Evolutionary conservation across 2,113 vertebrate species (phyloP).

Genomic region (Psophia crepitans): DNA sequence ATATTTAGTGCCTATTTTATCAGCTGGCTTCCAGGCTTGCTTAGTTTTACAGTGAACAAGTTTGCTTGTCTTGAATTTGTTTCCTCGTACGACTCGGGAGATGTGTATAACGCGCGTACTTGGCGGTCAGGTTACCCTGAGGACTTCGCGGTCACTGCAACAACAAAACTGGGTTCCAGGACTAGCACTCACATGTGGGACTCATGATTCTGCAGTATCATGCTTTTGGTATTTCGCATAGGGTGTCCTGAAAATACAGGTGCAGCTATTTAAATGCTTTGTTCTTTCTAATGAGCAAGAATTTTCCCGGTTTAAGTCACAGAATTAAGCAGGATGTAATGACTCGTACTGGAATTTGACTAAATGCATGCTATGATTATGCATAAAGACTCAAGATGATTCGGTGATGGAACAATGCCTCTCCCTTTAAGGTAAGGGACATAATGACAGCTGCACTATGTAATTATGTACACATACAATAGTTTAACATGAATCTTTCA

Average conservation of each 20-base stretch:
- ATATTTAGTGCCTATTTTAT: background rate
- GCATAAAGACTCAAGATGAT: background rate
- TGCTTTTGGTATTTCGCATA: background rate
- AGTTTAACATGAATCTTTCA: background rate
- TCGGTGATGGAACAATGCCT: constrained; percentile 22
- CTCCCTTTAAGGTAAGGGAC: constrained; percentile 18
- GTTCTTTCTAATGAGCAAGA: constrained; percentile 15
- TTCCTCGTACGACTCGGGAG: background rate
- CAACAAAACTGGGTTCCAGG: background rate
- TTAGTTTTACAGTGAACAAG: background rate
- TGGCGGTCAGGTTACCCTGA: background rate
- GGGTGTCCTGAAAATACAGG: background rate
- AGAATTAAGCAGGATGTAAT: constrained; percentile 31
- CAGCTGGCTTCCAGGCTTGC: background rate
- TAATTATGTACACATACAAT: background rate
- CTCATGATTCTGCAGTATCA: background rate
- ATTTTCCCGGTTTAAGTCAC: background rate
- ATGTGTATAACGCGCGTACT: background rate
- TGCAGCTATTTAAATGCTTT: background rate
- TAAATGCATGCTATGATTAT: background rate
- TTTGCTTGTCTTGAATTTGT: background rate
- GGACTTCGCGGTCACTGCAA: background rate
- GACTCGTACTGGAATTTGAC: constrained; percentile 1
- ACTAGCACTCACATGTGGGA: background rate
- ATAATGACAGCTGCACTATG: background rate